Evolutionary conservation across 2,113 vertebrate genomes (phyloP).

Genomic region (Chrysemys picta): DNA sequence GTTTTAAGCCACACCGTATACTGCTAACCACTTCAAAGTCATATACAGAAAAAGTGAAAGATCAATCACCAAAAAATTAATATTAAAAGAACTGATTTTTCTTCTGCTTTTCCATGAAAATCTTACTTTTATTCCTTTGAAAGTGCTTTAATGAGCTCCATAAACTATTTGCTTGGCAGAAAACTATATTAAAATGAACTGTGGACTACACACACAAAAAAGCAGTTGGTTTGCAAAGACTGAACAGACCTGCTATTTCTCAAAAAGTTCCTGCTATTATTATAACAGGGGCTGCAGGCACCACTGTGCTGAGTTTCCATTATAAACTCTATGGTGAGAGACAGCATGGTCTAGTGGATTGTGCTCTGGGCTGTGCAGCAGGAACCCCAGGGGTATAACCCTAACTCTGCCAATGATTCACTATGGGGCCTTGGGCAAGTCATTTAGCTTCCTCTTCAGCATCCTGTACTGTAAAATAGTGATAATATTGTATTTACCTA

Average conservation of each 20-base stretch:
- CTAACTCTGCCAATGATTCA: rapidly evolving
- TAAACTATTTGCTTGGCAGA: background rate
- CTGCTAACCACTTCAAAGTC: slow-evolving; percentile 53
- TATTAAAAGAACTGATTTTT: slow-evolving; percentile 41
- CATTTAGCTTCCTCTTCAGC: background rate
- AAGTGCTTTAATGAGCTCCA: slow-evolving; percentile 43
- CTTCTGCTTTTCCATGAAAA: slow-evolving; percentile 8
- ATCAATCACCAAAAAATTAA: slow-evolving; percentile 44
- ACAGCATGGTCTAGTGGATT: background rate
- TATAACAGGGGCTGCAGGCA: background rate
- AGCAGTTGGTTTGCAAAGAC: background rate
- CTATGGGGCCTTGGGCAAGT: background rate
- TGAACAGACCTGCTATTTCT: background rate
- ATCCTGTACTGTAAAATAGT: background rate
- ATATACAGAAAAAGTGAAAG: background rate
- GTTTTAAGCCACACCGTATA: background rate
- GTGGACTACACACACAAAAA: background rate
- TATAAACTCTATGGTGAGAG: background rate
- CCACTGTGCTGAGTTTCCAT: background rate
- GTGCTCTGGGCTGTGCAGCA: background rate
- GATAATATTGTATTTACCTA: background rate
- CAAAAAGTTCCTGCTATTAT: rapidly evolving
- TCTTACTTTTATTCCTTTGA: slow-evolving; percentile 37
- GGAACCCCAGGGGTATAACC: background rate
- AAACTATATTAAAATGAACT: slow-evolving; percentile 1